phyloP scores from a whole-genome alignment of 2,888 invertebrate species.

The Nasonia oneida region DNA sequence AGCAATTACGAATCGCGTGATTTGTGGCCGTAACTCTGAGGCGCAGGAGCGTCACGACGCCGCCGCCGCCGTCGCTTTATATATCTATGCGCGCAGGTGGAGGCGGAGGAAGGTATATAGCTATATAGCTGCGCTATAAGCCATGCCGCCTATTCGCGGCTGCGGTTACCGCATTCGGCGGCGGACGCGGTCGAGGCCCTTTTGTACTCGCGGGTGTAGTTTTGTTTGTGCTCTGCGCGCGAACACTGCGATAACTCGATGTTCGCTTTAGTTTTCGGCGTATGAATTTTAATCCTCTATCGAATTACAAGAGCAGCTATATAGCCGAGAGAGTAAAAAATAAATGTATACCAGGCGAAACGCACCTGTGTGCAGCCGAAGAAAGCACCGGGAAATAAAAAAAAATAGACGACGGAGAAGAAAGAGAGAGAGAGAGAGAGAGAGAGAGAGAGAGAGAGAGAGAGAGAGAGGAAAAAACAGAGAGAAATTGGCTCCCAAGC shows the following conservation, averaged over 20 bases:
- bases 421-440: constrained; percentile 6
- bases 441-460: background rate
- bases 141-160: background rate
- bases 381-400: background rate
- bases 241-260: background rate
- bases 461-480: constrained; percentile 1
- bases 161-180: background rate
- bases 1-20: constrained; percentile 79
- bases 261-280: background rate
- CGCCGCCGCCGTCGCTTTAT: constrained; percentile 73
- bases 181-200: background rate
- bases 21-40: constrained; percentile 78
- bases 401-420: background rate
- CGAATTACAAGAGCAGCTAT: too few relatives aligned
- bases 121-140: background rate
- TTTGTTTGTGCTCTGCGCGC: background rate
- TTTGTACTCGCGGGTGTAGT: constrained; percentile 11
- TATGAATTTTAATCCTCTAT: background rate
- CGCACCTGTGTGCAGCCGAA: constrained; percentile 11
- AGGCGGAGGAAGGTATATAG: constrained; percentile 7
- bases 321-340: background rate
- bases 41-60: constrained; percentile 72
- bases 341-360: background rate
- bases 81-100: background rate
- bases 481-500: constrained; percentile 42